Percentiles rank a stretch among this genome's conserved stretches.
phyloP scores from a whole-genome alignment of 2,797 vertebrate species.

The Pelodytes ibericus region DNA sequence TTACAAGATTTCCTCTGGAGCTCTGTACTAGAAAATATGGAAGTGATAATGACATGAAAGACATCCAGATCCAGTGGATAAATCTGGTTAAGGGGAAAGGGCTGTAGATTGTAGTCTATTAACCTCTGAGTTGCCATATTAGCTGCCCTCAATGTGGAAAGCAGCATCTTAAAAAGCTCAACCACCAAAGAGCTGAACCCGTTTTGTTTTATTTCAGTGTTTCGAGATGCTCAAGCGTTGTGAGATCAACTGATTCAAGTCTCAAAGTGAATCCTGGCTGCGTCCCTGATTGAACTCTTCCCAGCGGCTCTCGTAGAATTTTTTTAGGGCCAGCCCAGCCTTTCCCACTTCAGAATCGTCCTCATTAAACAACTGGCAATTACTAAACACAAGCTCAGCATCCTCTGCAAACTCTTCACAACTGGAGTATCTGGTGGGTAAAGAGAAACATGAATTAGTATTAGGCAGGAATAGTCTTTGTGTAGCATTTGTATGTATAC shows the following conservation, averaged over 20 bases:
- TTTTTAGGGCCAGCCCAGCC: conserved; percentile 88
- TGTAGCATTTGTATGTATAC: no score
- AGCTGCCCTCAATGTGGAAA: conserved; percentile 11
- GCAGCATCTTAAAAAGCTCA: conserved; percentile 17
- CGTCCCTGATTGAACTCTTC: conserved; percentile 91
- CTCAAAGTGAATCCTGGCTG: conserved; percentile 70
- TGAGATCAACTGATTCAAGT: conserved; percentile 4
- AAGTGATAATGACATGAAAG: neutral
- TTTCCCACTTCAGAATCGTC: conserved; percentile 90
- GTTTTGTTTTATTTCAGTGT: conserved; percentile 53
- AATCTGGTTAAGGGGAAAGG: conserved; percentile 8
- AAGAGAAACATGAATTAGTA: neutral
- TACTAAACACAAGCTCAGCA: conserved; percentile 89
- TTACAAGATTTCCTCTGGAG: neutral
- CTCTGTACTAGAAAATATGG: neutral
- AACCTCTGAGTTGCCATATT: conserved; percentile 38
- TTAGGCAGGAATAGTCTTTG: neutral
- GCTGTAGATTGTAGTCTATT: conserved; percentile 39
- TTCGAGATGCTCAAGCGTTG: conserved; percentile 20
- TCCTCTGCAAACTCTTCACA: conserved; percentile 91
- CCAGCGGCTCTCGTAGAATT: conserved; percentile 94
- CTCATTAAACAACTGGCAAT: conserved; percentile 95
- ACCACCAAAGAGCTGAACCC: conserved; percentile 69
- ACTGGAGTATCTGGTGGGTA: conserved; percentile 81
- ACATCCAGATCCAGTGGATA: conserved; percentile 15